Evolutionary conservation across 2,113 vertebrate species (phyloP).

Genomic region (Nerophis ophidion): DNA sequence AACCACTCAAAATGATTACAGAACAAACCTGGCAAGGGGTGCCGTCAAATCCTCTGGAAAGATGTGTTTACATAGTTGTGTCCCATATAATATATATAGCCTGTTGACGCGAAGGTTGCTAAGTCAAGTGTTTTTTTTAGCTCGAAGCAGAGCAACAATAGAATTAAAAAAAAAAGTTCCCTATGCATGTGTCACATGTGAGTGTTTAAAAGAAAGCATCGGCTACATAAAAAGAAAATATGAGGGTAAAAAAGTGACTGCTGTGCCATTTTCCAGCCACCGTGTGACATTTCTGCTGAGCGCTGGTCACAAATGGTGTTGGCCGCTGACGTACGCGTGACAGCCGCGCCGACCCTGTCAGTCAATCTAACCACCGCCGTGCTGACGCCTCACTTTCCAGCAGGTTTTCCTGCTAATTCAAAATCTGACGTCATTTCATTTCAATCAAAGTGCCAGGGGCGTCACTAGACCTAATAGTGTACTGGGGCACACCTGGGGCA

Average conservation of each 20-base stretch:
- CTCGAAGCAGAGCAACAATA: slow-evolving; percentile 9
- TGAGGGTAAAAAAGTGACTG: slow-evolving; percentile 7
- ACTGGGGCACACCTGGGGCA: too few species aligned
- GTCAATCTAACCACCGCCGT: slow-evolving; percentile 37
- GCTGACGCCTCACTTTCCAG: slow-evolving; percentile 51
- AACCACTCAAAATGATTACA: slow-evolving; percentile 29
- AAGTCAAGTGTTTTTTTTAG: slow-evolving; percentile 16
- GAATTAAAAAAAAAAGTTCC: neutral
- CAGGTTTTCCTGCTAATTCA: slow-evolving; percentile 28
- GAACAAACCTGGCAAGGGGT: slow-evolving; percentile 28
- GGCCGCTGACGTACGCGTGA: slow-evolving; percentile 42
- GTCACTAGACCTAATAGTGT: too few species aligned
- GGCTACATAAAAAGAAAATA: slow-evolving; percentile 1
- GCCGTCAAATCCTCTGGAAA: slow-evolving; percentile 31
- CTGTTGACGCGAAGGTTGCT: slow-evolving; percentile 45
- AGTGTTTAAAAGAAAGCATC: slow-evolving; percentile 5
- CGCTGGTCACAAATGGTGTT: slow-evolving; percentile 49
- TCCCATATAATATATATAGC: slow-evolving; percentile 33
- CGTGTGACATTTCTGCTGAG: slow-evolving; percentile 67
- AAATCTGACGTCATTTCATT: slow-evolving; percentile 24
- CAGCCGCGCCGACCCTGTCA: slow-evolving; percentile 58
- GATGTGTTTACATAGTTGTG: slow-evolving; percentile 45
- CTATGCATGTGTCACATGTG: neutral
- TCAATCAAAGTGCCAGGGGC: slow-evolving; percentile 22
- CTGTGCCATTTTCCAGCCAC: slow-evolving; percentile 35